Conservation (phyloP, 2,113 vertebrate genomes). For the Apistogramma diplotaenia region DNA sequence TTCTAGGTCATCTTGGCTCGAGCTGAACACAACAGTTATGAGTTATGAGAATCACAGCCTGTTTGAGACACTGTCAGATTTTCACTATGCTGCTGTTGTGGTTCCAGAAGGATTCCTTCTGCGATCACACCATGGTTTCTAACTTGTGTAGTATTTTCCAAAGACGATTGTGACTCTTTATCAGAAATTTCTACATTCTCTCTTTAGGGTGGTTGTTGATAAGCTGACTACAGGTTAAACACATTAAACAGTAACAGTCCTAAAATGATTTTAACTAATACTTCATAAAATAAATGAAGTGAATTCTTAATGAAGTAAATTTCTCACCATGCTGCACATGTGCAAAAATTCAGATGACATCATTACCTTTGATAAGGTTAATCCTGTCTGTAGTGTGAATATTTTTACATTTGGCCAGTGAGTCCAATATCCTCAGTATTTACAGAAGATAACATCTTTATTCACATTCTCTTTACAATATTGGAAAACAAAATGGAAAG, state of each 20-base stretch:
- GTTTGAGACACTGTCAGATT: no score
- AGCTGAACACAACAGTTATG: no score
- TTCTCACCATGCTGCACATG: background rate
- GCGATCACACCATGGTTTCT: no score
- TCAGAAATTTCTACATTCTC: no score
- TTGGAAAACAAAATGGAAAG: constrained; percentile 41
- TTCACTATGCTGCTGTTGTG: no score
- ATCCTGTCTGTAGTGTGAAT: background rate
- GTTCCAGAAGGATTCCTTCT: no score
- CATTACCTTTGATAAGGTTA: constrained; percentile 11
- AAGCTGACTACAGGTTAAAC: background rate
- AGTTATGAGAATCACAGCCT: no score
- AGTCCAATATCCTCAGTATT: background rate
- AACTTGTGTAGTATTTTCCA: no score
- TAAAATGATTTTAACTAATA: background rate
- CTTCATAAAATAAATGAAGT: no score
- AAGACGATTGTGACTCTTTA: no score
- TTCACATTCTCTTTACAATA: constrained; percentile 77
- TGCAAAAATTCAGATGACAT: background rate
- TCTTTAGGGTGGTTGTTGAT: background rate
- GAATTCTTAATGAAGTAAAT: background rate
- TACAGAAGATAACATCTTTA: constrained; percentile 64
- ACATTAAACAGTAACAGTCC: background rate
- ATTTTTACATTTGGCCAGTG: background rate
- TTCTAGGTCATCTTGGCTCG: no score